A percentile compares a stretch with the other conserved stretches of the same genome.
Evolutionary conservation across 2,888 invertebrate genomes (phyloP).

Genomic region (Nasonia oneida): DNA sequence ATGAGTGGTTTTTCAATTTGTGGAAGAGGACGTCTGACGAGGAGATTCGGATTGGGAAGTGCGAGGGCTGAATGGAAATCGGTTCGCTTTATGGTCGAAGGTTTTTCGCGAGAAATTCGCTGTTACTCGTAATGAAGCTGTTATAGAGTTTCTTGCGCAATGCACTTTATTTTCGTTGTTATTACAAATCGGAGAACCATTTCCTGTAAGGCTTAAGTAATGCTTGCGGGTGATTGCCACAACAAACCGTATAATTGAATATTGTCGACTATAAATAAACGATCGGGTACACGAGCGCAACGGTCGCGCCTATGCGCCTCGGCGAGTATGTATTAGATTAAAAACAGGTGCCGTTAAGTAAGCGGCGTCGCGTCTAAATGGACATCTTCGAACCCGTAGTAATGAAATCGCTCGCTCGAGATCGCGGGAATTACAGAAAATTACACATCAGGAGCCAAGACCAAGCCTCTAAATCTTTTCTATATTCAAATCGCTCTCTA

Average conservation of each 20-base stretch:
- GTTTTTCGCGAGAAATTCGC: not conserved
- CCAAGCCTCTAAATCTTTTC: too few species aligned
- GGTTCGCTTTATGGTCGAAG: not conserved
- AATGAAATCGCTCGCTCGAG: not conserved
- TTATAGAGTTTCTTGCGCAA: too few species aligned
- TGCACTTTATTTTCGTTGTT: too few species aligned
- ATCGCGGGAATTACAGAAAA: too few species aligned
- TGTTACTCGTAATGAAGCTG: too few species aligned
- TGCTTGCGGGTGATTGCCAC: not conserved
- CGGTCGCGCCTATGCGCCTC: not conserved
- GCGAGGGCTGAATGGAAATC: not conserved
- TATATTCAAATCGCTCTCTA: too few species aligned
- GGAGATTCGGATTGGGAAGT: not conserved
- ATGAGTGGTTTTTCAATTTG: not conserved
- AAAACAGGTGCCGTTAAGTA: not conserved
- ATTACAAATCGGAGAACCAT: too few species aligned
- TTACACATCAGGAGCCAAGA: too few species aligned
- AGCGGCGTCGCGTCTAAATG: not conserved
- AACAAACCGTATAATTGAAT: not conserved
- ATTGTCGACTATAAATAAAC: not conserved
- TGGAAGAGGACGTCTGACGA: not conserved
- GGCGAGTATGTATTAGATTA: not conserved
- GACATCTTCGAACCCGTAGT: not conserved
- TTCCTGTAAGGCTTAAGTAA: not conserved
- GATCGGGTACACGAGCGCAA: not conserved